phyloP scores from a whole-genome alignment of 2,797 vertebrate species.

The Gastrophryne carolinensis region DNA sequence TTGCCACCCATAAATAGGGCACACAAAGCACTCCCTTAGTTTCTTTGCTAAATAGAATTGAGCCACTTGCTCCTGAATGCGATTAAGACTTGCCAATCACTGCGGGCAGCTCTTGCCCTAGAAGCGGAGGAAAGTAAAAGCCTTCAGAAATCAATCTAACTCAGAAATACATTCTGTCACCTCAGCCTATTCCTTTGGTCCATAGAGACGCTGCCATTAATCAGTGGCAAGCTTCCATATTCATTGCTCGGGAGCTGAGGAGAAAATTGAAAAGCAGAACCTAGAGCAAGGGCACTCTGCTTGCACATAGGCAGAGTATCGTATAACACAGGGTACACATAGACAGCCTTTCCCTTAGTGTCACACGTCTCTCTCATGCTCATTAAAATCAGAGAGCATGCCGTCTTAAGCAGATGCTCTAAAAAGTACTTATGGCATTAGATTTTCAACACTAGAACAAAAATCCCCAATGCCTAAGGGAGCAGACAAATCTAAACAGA shows the following conservation, averaged over 20 bases:
- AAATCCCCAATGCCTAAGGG: conserved; percentile 1
- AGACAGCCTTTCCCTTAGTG: neutral
- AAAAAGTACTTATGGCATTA: conserved; percentile 10
- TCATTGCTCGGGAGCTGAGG: neutral
- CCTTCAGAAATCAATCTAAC: neutral
- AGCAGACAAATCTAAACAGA: conserved; percentile 5
- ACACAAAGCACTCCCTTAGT: no score
- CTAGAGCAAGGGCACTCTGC: neutral
- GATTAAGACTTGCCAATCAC: neutral
- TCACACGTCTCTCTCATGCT: neutral
- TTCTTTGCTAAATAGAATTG: no score
- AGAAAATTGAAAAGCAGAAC: neutral
- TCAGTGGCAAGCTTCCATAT: neutral
- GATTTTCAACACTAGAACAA: conserved; percentile 15
- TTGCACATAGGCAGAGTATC: neutral
- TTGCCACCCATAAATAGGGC: no score
- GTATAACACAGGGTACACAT: neutral
- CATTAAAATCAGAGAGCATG: neutral
- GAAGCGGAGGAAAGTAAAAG: neutral
- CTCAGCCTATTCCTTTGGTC: neutral
- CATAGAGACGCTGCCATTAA: neutral
- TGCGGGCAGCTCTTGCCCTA: neutral
- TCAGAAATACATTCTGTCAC: neutral
- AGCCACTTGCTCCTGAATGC: neutral
- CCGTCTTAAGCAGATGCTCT: neutral